These are phyloP conservation scores for Aporrectodea caliginosa DNA, from an alignment of 1,140 invertebrate species.

Conservation along the genomic window DNA sequence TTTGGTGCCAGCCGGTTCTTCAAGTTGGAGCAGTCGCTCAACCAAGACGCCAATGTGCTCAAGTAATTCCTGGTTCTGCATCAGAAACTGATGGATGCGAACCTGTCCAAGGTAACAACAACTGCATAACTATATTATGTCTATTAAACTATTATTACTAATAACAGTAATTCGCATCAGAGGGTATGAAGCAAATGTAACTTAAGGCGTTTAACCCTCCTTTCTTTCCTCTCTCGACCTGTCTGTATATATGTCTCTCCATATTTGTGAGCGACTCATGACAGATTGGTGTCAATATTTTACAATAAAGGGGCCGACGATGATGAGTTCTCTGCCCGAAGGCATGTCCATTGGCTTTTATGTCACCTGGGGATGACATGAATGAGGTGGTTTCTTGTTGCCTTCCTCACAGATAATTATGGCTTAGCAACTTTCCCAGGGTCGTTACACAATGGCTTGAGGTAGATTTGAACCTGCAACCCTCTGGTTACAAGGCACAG, in stretches of 20 bases:
- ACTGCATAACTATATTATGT: neutral
- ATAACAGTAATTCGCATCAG: neutral
- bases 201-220: neutral
- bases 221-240: neutral
- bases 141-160: neutral
- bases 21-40: neutral
- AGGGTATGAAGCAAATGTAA: neutral
- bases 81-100: constrained; percentile 83
- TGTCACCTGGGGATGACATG: too few relatives aligned
- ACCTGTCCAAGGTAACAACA: constrained; percentile 60
- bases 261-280: neutral
- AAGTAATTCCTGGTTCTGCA: constrained; percentile 89
- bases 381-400: too few relatives aligned
- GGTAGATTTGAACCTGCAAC: too few relatives aligned
- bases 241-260: neutral
- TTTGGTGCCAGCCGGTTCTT: neutral
- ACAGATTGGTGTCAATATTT: too few relatives aligned
- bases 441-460: too few relatives aligned
- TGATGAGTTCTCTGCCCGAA: too few relatives aligned
- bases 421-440: too few relatives aligned
- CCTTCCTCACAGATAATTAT: too few relatives aligned
- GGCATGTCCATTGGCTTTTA: too few relatives aligned
- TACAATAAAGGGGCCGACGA: too few relatives aligned
- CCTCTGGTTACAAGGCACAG: too few relatives aligned
- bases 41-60: constrained; percentile 55